Evolutionary conservation across 1,140 invertebrate genomes (phyloP).

Genomic region (Ephestia elutella): DNA sequence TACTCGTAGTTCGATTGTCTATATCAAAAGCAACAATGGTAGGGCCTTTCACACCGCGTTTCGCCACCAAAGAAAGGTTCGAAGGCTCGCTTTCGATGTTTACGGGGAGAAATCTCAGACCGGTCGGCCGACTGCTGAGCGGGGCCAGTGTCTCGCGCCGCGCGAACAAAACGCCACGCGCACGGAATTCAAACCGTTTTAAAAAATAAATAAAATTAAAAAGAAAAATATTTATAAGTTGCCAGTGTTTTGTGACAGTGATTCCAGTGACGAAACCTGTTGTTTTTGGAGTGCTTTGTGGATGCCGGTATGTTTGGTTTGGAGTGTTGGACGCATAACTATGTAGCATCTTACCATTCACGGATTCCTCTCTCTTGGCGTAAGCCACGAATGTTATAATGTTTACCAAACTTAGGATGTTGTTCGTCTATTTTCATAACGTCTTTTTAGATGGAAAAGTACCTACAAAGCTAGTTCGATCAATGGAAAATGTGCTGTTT

Average conservation of each 20-base stretch:
- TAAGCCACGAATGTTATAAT: slow-evolving; percentile 1
- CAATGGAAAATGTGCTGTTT: neutral
- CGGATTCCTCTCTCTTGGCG: slow-evolving; percentile 5
- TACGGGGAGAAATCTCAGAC: slow-evolving; percentile 69
- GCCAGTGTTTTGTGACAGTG: slow-evolving; percentile 10
- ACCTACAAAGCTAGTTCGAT: neutral
- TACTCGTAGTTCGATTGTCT: neutral
- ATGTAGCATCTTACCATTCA: slow-evolving; percentile 5
- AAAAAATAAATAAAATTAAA: neutral
- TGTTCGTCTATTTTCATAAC: neutral
- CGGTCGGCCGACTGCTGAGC: slow-evolving; percentile 33
- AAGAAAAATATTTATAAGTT: neutral
- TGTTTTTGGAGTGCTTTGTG: neutral
- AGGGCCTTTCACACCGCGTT: slow-evolving; percentile 38
- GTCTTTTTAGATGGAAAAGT: neutral
- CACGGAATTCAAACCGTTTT: slow-evolving; percentile 5
- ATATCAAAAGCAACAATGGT: slow-evolving; percentile 28
- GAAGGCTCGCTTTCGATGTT: slow-evolving; percentile 68
- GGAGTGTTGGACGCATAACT: neutral
- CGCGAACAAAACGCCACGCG: slow-evolving; percentile 29
- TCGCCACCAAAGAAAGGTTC: slow-evolving; percentile 65
- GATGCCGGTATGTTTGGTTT: slow-evolving; percentile 6
- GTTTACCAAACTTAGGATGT: slow-evolving; percentile 3
- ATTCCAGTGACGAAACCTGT: neutral
- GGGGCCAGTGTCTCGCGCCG: slow-evolving; percentile 46